Evolutionary conservation across 1,140 invertebrate genomes (phyloP), one percentile per base, ranked within the genome.

Genomic region (Cherax quadricarinatus): DNA sequence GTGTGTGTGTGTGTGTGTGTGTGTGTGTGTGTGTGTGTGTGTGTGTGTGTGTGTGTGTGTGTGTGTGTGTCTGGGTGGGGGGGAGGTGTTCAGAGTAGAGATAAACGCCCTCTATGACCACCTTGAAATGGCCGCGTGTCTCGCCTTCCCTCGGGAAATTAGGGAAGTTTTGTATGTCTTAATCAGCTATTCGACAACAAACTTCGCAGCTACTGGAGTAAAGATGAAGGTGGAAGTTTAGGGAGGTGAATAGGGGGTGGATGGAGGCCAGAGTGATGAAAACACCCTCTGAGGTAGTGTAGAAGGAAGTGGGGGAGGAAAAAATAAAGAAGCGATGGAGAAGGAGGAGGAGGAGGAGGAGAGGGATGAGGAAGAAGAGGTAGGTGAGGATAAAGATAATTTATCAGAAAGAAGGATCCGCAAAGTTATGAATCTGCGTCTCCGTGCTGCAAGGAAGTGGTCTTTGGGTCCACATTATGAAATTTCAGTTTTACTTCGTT

Each of bases 131-230:
- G 83, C 83, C 62, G 14, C 21, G 51, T 84, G 82, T 85, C 60
- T 18, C 62, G 14, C 49, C 6, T 12, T 85, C 83, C 83, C 83
- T 16, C 82, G 57, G 57, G 82, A 84, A 62, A 84, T 84, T 84
- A 85, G 16, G 16, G 83, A 85, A 85, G 83, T 85, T 85, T 30
- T 85, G 83, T 85, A 62, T 70, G 48, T 85, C 83, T 85, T 85
- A 62, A 85, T 85, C 70, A 85, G 83, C 60, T 66, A 85, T 66
- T 85, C 30, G 83, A 85, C 83, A 85, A 62, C 53, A 84, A 62
- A 57, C 80, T 82, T 86, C 18, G 24, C 57, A 70, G 49, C 24
- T 86, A 24, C 21, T 49, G 83, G 30, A 66, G 62, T 12, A 86
- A 21, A 57, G 60, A 62, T 12, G 62, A 66, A 62, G 62, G 82